A percentile compares a stretch with the other conserved stretches of the same genome.
phyloP scores from a whole-genome alignment of 2,888 invertebrate genomes.

The Cosmia pyralina region DNA sequence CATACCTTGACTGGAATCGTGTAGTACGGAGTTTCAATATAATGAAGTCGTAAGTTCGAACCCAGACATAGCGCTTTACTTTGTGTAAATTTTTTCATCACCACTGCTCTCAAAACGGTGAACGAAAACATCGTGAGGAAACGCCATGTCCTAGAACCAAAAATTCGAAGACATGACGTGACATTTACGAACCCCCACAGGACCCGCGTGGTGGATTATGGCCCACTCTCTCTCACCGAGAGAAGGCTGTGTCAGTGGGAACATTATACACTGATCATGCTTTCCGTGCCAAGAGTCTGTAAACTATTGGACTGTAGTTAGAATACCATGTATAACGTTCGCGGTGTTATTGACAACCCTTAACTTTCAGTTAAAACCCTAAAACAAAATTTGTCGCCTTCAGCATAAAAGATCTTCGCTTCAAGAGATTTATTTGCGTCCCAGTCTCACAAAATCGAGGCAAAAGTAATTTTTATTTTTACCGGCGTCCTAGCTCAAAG shows the following conservation, averaged over 20 bases:
- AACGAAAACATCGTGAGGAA: neutral
- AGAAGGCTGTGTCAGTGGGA: neutral
- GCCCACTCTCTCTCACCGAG: neutral
- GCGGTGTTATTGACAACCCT: too few relatives aligned
- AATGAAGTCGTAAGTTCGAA: neutral
- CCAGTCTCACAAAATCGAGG: constrained; percentile 18
- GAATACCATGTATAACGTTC: neutral
- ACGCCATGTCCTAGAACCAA: neutral
- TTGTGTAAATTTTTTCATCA: neutral
- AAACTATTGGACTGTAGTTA: neutral
- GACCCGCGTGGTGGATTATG: neutral
- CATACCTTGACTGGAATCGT: too few relatives aligned
- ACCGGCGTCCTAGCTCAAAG: constrained; percentile 26
- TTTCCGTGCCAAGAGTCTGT: too few relatives aligned
- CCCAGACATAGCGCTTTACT: neutral
- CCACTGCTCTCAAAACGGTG: neutral
- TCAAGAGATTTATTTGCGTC: constrained; percentile 36
- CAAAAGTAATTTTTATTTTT: constrained; percentile 45
- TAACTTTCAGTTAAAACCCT: neutral
- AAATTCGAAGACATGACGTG: neutral
- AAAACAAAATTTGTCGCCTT: neutral
- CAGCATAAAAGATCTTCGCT: constrained; percentile 29
- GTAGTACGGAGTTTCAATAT: neutral
- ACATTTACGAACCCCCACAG: neutral
- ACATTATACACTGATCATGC: neutral